Evolutionary conservation across 2,888 invertebrate genomes (phyloP).

Genomic region (Cabera pusaria): DNA sequence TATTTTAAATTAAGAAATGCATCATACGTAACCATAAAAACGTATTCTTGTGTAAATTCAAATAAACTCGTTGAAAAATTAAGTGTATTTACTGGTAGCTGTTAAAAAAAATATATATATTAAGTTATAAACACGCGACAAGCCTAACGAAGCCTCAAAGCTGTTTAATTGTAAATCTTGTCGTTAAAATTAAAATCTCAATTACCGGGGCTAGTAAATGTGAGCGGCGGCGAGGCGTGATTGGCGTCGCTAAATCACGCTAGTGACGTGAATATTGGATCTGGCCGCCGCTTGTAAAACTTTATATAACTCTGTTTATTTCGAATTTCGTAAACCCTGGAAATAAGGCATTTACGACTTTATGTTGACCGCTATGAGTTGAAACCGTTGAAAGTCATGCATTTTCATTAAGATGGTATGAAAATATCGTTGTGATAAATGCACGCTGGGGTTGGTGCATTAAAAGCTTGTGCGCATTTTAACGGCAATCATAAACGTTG

Average conservation of each 20-base stretch:
- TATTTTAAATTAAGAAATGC: too few relatives aligned
- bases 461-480: constrained; percentile 4
- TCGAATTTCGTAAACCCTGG: constrained; percentile 5
- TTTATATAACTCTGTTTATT: constrained; percentile 32
- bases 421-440: background rate
- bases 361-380: too few relatives aligned
- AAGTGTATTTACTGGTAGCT: too few relatives aligned
- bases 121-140: constrained; percentile 5
- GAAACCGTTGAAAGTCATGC: too few relatives aligned
- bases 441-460: constrained; percentile 3
- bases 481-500: constrained; percentile 5
- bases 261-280: constrained; percentile 29
- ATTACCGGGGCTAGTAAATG: constrained; percentile 28
- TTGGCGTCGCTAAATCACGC: constrained; percentile 32
- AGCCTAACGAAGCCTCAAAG: constrained; percentile 12
- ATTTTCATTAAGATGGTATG: constrained; percentile 6
- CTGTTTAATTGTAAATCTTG: constrained; percentile 25
- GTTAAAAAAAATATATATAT: too few relatives aligned
- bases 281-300: constrained; percentile 25
- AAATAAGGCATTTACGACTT: constrained; percentile 10
- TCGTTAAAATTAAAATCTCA: constrained; percentile 33
- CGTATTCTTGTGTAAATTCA: too few relatives aligned
- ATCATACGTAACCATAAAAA: too few relatives aligned
- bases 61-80: too few relatives aligned
- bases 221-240: constrained; percentile 28